Evolutionary conservation across 2,888 invertebrate genomes (phyloP).

Genomic region (Ephialtes manifestator): DNA sequence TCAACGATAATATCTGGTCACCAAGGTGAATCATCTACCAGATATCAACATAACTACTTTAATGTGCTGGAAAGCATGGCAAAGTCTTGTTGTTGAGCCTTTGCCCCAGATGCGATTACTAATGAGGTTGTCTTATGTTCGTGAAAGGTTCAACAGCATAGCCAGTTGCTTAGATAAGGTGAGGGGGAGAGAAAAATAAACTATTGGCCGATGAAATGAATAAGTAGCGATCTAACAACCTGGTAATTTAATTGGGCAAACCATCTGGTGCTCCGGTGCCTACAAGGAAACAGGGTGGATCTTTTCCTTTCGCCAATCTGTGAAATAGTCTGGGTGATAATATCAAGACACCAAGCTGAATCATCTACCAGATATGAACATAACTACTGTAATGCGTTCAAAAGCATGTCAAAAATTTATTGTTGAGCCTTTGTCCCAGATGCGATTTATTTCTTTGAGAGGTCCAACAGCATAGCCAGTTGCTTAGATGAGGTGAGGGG

Average conservation of each 20-base stretch:
- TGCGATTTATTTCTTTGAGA: too few species aligned
- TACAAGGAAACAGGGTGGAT: slow-evolving; percentile 2
- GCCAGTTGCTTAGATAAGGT: background rate
- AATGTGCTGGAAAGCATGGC: background rate
- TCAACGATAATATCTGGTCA: background rate
- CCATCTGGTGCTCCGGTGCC: slow-evolving; percentile 14
- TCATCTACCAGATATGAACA: too few species aligned
- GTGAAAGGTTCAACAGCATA: background rate
- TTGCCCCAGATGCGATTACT: too few species aligned
- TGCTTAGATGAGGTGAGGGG: background rate
- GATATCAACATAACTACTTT: background rate
- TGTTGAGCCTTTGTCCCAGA: too few species aligned
- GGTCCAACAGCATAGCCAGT: too few species aligned
- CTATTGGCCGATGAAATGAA: slow-evolving; percentile 47
- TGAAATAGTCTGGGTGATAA: slow-evolving; percentile 54
- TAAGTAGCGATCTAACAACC: slow-evolving; percentile 60
- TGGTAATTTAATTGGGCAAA: slow-evolving; percentile 63
- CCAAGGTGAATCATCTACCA: background rate
- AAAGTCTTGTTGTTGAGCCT: background rate
- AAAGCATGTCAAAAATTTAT: too few species aligned
- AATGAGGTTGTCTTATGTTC: background rate
- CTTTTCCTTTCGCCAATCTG: slow-evolving; percentile 66
- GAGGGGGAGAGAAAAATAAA: background rate
- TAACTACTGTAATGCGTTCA: too few species aligned
- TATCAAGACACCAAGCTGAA: too few species aligned